Evolutionary conservation across 2,888 invertebrate species (phyloP), one percentile per base, ranked within the genome.

Genomic region (Pseudanteris insignis): DNA sequence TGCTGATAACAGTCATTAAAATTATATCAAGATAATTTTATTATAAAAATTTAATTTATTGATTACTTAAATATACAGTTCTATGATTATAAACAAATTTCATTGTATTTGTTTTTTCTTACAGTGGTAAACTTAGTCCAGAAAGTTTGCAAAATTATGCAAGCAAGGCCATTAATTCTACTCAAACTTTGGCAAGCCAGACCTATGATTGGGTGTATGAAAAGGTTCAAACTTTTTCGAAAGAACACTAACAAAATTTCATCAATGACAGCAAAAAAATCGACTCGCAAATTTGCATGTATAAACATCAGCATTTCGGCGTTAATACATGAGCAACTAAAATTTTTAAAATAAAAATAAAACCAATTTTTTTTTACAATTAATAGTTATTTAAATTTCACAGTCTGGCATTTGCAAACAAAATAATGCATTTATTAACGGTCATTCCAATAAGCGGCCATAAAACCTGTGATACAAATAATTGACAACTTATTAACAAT

Each of bases 181-280:
- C 90, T 9, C 85, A 86, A 68, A 81, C 83, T 66, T 87, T 86
- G 58, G 87, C 89, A 46, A 81, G 85, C 5, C 84, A 88, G 65
- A 90, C 88, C 71, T 89, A 88, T 75, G 85, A 87, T 72, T 89
- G 89, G 88, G 85, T 90, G 67, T 86, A 89, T 77, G 85, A 92
- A 81, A 89, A 94, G 84, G 87, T 91, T 25, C 87, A 90, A 77
- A 83, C 86, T 21, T 85, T 89, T 74, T 88, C 88, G 6, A 86
- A 88, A 81, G 86, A 88, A 79, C 86, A 88, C 73, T 88, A 86
- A 75, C 57, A 44, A 50, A 46, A n/a, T n/a, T 15, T n/a, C 11
- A 34, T 4, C 4, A 28, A 38, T 0, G 10, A 34, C 2, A 18
- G 7, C n/a, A 13, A 14, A 28, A 36, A 21, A 28, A 15, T 26